Conservation (phyloP, 2,888 invertebrate species). For the Eurois occulta region DNA sequence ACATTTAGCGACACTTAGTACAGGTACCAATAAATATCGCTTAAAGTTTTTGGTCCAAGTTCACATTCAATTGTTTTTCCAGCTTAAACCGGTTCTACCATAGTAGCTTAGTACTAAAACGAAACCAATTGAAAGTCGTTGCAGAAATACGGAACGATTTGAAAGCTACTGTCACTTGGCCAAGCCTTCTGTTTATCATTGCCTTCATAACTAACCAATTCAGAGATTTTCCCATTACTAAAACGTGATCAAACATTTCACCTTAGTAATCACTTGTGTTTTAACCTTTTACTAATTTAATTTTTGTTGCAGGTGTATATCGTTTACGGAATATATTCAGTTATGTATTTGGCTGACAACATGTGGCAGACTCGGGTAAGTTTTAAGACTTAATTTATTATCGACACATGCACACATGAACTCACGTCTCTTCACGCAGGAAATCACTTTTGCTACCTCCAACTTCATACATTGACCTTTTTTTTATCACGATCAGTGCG, state of each 20-base stretch:
- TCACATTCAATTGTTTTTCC: background rate
- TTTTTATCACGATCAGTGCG: background rate
- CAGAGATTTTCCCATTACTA: background rate
- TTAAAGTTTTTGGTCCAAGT: background rate
- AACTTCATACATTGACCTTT: too few species aligned
- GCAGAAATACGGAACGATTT: background rate
- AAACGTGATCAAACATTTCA: background rate
- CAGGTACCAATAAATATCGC: background rate
- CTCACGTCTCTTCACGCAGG: background rate
- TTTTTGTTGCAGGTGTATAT: background rate
- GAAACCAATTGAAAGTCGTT: background rate
- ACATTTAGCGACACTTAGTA: background rate
- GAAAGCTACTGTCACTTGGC: conserved; percentile 2
- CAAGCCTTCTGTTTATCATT: background rate
- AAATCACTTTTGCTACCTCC: background rate
- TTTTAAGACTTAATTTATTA: background rate
- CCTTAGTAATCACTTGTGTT: background rate
- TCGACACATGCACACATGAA: background rate
- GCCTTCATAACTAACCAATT: background rate
- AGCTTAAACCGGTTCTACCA: background rate
- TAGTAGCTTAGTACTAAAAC: background rate
- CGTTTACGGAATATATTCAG: background rate
- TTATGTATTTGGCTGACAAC: background rate
- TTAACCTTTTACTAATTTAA: background rate
- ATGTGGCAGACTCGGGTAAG: background rate